These are phyloP conservation scores for Drosophila azteca DNA, from an alignment of 1,140 invertebrate species.

Conservation along the genomic window DNA sequence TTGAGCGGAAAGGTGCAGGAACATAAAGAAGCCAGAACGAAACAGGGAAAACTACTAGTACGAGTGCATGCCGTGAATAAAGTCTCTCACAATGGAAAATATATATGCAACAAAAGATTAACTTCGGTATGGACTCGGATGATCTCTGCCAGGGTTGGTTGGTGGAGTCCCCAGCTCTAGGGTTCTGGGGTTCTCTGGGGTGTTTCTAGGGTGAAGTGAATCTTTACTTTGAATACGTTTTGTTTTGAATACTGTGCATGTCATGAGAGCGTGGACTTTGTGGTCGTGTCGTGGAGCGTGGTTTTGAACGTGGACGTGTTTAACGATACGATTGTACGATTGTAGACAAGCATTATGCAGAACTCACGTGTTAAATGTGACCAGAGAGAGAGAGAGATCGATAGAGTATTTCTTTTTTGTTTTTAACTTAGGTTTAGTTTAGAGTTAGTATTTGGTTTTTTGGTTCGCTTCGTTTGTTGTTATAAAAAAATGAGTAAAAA, in stretches of 20 bases:
- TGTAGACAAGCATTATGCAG: conserved; percentile 71
- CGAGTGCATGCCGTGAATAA: conserved; percentile 18
- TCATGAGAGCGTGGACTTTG: conserved; percentile 55
- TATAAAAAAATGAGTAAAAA: conserved; percentile 68
- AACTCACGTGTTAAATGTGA: conserved; percentile 78
- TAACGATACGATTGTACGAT: conserved; percentile 46
- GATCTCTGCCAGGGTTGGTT: conserved; percentile 10
- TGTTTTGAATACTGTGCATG: conserved; percentile 59
- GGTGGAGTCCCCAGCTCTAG: conserved; percentile 3
- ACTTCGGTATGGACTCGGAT: background rate
- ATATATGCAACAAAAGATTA: conserved; percentile 44
- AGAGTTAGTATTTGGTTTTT: conserved; percentile 54
- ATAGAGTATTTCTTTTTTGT: conserved; percentile 6
- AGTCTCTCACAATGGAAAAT: conserved; percentile 32
- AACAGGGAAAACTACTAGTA: conserved; percentile 8
- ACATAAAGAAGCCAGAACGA: conserved; percentile 71
- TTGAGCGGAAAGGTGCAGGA: conserved; percentile 42
- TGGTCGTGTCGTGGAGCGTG: conserved; percentile 20
- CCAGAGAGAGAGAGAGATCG: conserved; percentile 40
- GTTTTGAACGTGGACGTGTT: conserved; percentile 47
- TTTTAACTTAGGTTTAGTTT: conserved; percentile 49
- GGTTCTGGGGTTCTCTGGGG: background rate
- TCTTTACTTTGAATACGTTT: conserved; percentile 18
- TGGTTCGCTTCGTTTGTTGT: conserved; percentile 38
- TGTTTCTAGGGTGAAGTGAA: background rate